Base-by-base conservation (phyloP, 1,140 invertebrate genomes). In the Diorhabda sublineata region DNA sequence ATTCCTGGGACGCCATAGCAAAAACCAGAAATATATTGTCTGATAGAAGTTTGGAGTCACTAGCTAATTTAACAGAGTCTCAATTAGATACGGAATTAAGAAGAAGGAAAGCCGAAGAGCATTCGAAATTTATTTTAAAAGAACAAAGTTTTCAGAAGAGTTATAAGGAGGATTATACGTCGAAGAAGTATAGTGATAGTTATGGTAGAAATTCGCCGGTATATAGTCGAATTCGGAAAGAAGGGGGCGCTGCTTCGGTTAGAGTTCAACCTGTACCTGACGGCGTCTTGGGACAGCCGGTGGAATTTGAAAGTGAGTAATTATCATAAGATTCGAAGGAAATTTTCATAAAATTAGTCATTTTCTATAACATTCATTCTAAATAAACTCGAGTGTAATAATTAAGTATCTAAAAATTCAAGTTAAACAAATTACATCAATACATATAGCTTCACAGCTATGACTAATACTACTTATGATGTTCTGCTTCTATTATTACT, bases 221-320 rank as follows among this genome's bases (percentile, higher is more conserved):
- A 45, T 70, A 73, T 58, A 68, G 61, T 58, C 64, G 45, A 42
- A 64, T 64, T 1, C 44, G 59, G 2, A 73, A 61, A 58, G 73
- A 64, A n/a, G 73, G 74, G 2, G 87, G 87, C 84, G 90, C 93
- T 61, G 86, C 88, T 77, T 88, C 92, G 72, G 93, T 98, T 74
- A 86, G 90, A 80, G 94, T 98, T 61, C 92, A 89, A 75, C 88
- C 90, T 68, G 92, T 94, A 74, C 90, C 93, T 61, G 91, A 95
- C 81, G 93, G 92, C 68, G 84, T 92, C 11, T 87, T 97, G 42
- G 93, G 94, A 71, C 88, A 93, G 80, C 93, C 93, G 58, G 94
- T 98, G 7, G 92, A 95, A 82, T 98, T 98, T 86, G 94, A 98
- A 86, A 97, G 95, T 97, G 87, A 88, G 89, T 84, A 67, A 4